A percentile compares a stretch with the other conserved stretches of the same genome.
These are phyloP conservation scores for Coptotermes formosanus DNA, from an alignment of 1,140 invertebrate genomes.

Conservation along the genomic window DNA sequence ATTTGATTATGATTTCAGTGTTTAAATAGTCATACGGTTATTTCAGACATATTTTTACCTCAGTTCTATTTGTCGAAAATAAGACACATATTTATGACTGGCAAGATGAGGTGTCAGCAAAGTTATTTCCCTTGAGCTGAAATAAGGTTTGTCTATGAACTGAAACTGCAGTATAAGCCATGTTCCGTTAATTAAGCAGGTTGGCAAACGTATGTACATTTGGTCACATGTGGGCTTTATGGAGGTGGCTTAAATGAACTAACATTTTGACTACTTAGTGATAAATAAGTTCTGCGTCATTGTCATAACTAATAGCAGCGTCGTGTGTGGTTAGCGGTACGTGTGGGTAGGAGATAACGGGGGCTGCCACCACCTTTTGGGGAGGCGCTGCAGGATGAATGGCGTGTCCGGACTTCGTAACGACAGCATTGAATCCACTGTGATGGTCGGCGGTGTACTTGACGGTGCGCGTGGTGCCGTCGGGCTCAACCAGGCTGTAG, in stretches of 20 bases:
- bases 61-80: no score
- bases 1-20: no score
- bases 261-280: neutral
- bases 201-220: neutral
- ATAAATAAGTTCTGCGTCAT: neutral
- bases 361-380: neutral
- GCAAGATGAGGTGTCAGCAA: no score
- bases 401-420: conserved; percentile 22
- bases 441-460: conserved; percentile 37
- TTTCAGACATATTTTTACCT: no score
- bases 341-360: neutral
- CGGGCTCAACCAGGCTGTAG: conserved; percentile 39
- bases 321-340: neutral
- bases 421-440: conserved; percentile 40
- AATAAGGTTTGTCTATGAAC: no score
- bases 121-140: no score
- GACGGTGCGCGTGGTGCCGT: conserved; percentile 37
- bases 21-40: no score
- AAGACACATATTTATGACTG: no score
- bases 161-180: no score
- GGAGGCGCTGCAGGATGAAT: conserved; percentile 41
- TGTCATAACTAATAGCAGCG: neutral
- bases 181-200: neutral
- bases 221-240: neutral
- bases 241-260: neutral